phyloP scores from a whole-genome alignment of 2,888 invertebrate genomes.

The Ochropacha duplaris region DNA sequence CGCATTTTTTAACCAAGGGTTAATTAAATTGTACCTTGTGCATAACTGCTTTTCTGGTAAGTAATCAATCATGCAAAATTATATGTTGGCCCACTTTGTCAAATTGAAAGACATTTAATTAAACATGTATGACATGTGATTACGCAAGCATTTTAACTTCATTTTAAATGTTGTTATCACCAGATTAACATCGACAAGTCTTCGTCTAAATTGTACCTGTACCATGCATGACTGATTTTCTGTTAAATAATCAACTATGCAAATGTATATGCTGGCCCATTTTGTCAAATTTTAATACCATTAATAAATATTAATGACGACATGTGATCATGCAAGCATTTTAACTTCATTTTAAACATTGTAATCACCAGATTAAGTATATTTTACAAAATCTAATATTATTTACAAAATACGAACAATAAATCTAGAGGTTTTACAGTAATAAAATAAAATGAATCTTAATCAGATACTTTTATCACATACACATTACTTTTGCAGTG shows the following conservation, averaged over 20 bases:
- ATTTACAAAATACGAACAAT: slow-evolving; percentile 70
- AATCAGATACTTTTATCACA: slow-evolving; percentile 75
- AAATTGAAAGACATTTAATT: too few species aligned
- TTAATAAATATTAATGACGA: slow-evolving; percentile 6
- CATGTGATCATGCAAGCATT: slow-evolving; percentile 26
- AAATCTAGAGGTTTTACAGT: slow-evolving; percentile 63
- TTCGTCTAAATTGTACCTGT: slow-evolving; percentile 15
- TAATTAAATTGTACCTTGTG: too few species aligned
- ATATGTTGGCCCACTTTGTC: too few species aligned
- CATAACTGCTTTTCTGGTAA: too few species aligned
- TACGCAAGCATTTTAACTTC: too few species aligned
- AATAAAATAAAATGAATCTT: slow-evolving; percentile 69
- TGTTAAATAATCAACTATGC: slow-evolving; percentile 6
- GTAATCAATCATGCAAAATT: too few species aligned
- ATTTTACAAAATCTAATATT: slow-evolving; percentile 67
- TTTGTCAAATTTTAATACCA: slow-evolving; percentile 17
- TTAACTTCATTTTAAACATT: slow-evolving; percentile 26
- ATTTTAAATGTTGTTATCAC: too few species aligned
- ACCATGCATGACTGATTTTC: slow-evolving; percentile 4
- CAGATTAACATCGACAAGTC: too few species aligned
- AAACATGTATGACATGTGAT: too few species aligned
- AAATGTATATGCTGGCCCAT: slow-evolving; percentile 37
- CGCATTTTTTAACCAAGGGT: slow-evolving; percentile 22
- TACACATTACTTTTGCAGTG: slow-evolving; percentile 61
- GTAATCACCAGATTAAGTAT: slow-evolving; percentile 49